Percentiles rank a stretch among this genome's conserved stretches.
Evolutionary conservation across 2,797 vertebrate species (phyloP).

Genomic region (Phaenicophaeus curvirostris): DNA sequence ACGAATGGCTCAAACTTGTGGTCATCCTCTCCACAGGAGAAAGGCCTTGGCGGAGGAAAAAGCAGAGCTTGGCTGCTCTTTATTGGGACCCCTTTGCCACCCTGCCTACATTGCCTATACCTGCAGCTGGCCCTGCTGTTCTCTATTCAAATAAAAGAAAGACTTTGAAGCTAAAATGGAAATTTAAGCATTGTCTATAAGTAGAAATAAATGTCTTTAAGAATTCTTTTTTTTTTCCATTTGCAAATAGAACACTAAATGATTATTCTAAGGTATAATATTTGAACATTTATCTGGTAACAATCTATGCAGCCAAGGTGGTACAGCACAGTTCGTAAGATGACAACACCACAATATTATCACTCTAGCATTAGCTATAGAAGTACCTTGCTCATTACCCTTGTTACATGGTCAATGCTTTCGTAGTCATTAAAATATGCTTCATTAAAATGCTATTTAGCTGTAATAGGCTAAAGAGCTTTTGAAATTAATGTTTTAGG

Average conservation of each 20-base stretch:
- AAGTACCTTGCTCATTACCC: slow-evolving; percentile 24
- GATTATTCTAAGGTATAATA: not conserved
- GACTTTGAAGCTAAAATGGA: not conserved
- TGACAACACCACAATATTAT: not conserved
- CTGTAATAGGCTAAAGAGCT: slow-evolving; percentile 43
- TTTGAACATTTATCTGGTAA: not conserved
- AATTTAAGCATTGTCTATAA: not conserved
- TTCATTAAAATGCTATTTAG: slow-evolving; percentile 51
- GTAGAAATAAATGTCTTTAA: not conserved
- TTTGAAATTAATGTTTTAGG: slow-evolving; percentile 38
- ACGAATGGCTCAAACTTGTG: not conserved
- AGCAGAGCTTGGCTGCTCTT: not conserved
- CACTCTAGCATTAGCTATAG: not conserved
- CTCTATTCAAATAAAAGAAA: not conserved
- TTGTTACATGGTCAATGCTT: slow-evolving; percentile 34
- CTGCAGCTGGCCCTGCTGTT: not conserved
- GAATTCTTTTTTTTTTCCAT: not conserved
- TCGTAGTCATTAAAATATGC: not conserved
- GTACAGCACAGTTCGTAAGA: not conserved
- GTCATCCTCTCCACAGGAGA: not conserved
- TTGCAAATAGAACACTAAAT: not conserved
- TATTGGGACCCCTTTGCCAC: rapidly evolving
- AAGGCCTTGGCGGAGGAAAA: not conserved
- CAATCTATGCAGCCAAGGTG: not conserved
- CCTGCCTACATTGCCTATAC: not conserved